phyloP scores from a whole-genome alignment of 2,113 vertebrate genomes.

The Tragelaphus strepsiceros region DNA sequence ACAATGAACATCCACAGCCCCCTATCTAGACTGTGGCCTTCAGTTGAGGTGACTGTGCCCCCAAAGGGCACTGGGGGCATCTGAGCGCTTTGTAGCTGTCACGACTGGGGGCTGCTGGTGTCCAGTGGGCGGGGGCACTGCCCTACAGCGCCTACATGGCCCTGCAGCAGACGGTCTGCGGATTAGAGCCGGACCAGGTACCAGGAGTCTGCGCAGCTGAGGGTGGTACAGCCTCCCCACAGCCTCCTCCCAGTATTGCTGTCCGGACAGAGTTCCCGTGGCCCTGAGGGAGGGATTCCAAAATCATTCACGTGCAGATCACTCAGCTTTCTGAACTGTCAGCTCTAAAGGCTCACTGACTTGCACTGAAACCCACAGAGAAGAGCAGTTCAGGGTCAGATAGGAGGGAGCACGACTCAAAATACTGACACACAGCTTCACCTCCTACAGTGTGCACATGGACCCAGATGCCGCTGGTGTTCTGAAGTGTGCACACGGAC shows the following conservation, averaged over 20 bases:
- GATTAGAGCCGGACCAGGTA: not conserved
- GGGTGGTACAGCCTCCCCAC: not conserved
- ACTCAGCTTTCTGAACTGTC: not conserved
- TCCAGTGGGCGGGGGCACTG: not conserved
- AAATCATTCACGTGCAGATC: not conserved
- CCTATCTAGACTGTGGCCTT: no score
- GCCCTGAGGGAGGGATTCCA: not conserved
- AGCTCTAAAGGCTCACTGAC: not conserved
- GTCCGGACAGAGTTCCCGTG: fast-evolving
- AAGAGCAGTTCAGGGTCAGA: not conserved
- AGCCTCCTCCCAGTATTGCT: not conserved
- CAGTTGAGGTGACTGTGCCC: not conserved
- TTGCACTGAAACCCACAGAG: not conserved
- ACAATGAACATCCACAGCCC: not conserved
- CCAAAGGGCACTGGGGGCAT: fast-evolving
- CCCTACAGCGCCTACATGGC: not conserved
- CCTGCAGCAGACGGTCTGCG: not conserved
- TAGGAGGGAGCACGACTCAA: fast-evolving
- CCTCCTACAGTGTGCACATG: not conserved
- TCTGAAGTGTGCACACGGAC: no score
- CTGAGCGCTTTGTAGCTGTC: not conserved
- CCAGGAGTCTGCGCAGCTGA: fast-evolving
- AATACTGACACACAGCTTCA: fast-evolving
- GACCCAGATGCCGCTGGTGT: not conserved
- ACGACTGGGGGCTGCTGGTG: not conserved